phyloP scores from a whole-genome alignment of 1,140 invertebrate genomes.

The Aphelenchoides besseyi region DNA sequence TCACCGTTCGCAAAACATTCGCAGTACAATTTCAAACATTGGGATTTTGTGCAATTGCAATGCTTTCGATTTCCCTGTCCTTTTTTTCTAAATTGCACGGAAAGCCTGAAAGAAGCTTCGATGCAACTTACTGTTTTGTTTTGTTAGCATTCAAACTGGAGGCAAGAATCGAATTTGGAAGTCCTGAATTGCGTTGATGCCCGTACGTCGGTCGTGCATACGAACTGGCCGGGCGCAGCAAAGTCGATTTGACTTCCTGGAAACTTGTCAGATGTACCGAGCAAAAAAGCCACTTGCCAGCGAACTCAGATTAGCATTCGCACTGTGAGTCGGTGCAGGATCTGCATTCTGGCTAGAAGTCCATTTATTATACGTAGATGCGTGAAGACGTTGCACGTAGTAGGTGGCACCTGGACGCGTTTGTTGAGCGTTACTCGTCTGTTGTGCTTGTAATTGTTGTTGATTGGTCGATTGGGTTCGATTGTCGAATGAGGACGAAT shows the following conservation, averaged over 20 bases:
- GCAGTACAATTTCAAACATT: constrained; percentile 96
- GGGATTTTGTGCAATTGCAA: constrained; percentile 98
- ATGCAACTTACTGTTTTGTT: background rate
- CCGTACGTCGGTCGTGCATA: background rate
- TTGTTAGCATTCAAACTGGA: constrained; percentile 2
- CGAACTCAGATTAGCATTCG: background rate
- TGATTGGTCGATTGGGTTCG: background rate
- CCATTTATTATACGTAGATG: background rate
- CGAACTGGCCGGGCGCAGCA: background rate
- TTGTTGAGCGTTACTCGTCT: background rate
- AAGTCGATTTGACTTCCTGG: constrained; percentile 7
- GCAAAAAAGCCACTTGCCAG: background rate
- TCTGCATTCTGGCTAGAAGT: background rate
- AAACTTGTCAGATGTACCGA: background rate
- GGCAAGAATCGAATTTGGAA: background rate
- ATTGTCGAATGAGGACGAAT: too few species aligned
- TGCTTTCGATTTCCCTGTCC: constrained; percentile 71
- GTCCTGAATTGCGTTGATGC: background rate
- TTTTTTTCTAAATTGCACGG: constrained; percentile 46
- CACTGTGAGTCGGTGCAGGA: background rate
- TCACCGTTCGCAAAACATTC: constrained; percentile 99
- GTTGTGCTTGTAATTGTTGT: background rate
- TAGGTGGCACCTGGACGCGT: background rate
- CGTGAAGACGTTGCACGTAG: background rate
- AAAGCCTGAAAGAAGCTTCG: background rate